These are phyloP conservation scores for Sebastes oblongus DNA, from an alignment of 2,797 vertebrate genomes.

Conservation along the genomic window DNA sequence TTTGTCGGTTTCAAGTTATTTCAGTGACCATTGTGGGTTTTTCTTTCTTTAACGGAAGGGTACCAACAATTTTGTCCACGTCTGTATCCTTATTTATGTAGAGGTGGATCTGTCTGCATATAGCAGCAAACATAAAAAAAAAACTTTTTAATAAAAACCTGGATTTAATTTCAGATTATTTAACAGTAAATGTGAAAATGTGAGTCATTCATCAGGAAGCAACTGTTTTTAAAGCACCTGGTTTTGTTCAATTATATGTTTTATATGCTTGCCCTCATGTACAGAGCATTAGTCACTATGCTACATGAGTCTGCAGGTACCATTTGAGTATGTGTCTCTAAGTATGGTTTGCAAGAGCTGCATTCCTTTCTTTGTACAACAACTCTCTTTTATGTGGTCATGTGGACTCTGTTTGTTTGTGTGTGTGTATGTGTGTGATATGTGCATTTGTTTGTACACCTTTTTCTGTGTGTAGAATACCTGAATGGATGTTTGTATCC, in stretches of 20 bases:
- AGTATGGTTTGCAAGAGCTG: background rate
- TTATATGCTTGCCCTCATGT: background rate
- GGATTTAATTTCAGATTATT: background rate
- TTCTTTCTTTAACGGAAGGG: no score
- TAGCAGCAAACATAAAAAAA: background rate
- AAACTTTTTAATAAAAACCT: background rate
- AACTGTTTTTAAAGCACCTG: background rate
- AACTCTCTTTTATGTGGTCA: background rate
- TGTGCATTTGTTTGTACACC: slow-evolving; percentile 28
- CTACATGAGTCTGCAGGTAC: background rate
- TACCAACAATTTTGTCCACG: no score
- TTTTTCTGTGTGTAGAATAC: slow-evolving; percentile 41
- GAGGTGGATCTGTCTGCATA: background rate
- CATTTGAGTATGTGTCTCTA: background rate
- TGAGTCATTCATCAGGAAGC: background rate
- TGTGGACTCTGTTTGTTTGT: background rate
- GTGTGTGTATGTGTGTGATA: background rate
- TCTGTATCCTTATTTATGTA: background rate
- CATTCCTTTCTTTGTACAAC: background rate
- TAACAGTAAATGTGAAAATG: background rate
- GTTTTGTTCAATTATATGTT: background rate
- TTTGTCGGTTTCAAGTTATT: no score
- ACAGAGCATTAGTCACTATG: background rate
- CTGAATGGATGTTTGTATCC: slow-evolving; percentile 48
- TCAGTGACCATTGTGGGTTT: no score